phyloP scores from a whole-genome alignment of 2,888 invertebrate genomes.

The Glyphotaelius pellucidus region DNA sequence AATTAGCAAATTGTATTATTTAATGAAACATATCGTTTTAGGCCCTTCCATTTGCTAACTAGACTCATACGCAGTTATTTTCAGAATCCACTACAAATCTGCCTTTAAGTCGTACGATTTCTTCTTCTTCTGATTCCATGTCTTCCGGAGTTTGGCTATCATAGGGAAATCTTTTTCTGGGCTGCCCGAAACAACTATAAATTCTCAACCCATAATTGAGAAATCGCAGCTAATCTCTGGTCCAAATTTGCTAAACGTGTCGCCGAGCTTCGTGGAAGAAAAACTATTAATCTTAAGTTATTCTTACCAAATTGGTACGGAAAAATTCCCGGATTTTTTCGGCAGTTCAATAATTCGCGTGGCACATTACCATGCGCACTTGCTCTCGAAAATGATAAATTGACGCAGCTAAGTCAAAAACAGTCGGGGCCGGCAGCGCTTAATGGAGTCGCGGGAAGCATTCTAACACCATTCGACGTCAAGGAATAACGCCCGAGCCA shows the following conservation, averaged over 20 bases:
- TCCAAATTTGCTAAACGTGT: not conserved
- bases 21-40: no score
- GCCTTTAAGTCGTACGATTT: no score
- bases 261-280: not conserved
- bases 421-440: constrained; percentile 4
- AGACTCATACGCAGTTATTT: no score
- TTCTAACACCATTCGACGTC: constrained; percentile 2
- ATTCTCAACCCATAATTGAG: no score
- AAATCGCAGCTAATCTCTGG: no score
- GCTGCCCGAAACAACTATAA: no score
- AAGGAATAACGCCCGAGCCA: not conserved
- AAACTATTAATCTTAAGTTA: not conserved
- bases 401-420: constrained; percentile 34
- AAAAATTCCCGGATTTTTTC: not conserved
- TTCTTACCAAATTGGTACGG: not conserved
- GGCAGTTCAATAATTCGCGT: not conserved
- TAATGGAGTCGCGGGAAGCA: constrained; percentile 21
- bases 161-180: no score
- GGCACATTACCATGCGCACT: not conserved
- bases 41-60: no score
- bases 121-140: no score
- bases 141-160: no score
- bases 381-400: constrained; percentile 16
- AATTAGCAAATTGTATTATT: no score
- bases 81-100: no score